These are phyloP conservation scores for Nymphalis io DNA, from an alignment of 1,140 invertebrate genomes.

Conservation along the genomic window DNA sequence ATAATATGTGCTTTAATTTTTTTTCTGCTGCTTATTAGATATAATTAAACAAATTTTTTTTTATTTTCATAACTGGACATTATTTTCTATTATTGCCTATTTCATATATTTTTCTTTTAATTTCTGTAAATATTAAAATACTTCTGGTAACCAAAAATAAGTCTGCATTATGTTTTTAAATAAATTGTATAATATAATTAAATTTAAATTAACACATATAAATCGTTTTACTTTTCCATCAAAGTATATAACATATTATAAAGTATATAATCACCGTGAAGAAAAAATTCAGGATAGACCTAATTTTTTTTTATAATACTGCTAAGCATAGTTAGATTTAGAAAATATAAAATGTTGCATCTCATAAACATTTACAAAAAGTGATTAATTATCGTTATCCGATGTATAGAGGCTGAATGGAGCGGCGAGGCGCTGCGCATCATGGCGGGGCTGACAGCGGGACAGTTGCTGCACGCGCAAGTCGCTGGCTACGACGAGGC, in stretches of 20 bases:
- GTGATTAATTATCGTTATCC: not conserved
- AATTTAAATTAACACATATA: not conserved
- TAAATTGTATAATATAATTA: not conserved
- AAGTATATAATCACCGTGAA: not conserved
- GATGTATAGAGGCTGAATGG: slow-evolving; percentile 82
- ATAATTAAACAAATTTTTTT: not conserved
- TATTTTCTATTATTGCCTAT: not conserved
- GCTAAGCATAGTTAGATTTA: no score
- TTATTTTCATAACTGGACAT: no score
- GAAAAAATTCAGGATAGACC: no score
- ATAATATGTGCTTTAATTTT: not conserved
- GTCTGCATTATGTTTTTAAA: no score
- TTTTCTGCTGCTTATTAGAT: not conserved
- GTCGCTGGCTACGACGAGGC: slow-evolving; percentile 90
- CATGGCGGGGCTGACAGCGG: slow-evolving; percentile 88
- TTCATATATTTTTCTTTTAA: not conserved
- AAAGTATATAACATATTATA: not conserved
- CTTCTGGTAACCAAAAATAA: not conserved
- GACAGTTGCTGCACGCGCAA: slow-evolving; percentile 92
- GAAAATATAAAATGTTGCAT: no score
- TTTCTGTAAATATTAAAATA: not conserved
- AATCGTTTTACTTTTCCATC: not conserved
- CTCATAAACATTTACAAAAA: no score
- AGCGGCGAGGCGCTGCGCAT: slow-evolving; percentile 87
- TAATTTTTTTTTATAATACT: no score